Evolutionary conservation across 2,888 invertebrate species (phyloP).

Genomic region (Pimpla rufipes): DNA sequence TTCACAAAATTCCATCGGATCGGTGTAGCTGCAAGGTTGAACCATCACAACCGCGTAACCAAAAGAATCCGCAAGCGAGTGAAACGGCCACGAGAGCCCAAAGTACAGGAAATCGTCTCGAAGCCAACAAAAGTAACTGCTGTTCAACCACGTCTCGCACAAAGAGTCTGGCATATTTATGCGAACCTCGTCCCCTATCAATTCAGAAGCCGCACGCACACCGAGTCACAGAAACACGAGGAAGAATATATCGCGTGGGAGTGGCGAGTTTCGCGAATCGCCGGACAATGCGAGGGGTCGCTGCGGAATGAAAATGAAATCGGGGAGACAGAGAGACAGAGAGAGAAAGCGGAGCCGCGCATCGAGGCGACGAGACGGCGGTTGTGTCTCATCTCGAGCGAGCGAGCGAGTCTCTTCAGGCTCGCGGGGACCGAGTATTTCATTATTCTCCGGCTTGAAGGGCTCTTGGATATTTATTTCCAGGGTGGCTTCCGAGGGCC

Average conservation of each 20-base stretch:
- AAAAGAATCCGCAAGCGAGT: too few species aligned
- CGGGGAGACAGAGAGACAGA: background rate
- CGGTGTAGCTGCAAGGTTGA: too few species aligned
- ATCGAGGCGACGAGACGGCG: constrained; percentile 49
- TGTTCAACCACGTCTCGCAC: too few species aligned
- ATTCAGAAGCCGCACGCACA: background rate
- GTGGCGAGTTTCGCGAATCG: too few species aligned
- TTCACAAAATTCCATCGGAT: too few species aligned
- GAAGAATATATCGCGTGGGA: background rate
- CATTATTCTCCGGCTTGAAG: constrained; percentile 58
- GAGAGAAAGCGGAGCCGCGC: constrained; percentile 7
- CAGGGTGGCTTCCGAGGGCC: constrained; percentile 45
- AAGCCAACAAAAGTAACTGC: too few species aligned
- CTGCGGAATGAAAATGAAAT: background rate
- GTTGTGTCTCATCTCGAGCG: constrained; percentile 48
- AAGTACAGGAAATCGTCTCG: too few species aligned
- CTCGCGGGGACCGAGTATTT: constrained; percentile 60
- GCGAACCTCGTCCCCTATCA: too few species aligned
- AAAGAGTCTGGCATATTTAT: too few species aligned
- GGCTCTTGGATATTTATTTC: constrained; percentile 62
- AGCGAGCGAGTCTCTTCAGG: constrained; percentile 11
- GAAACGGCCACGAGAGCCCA: too few species aligned
- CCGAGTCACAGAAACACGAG: background rate
- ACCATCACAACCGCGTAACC: too few species aligned
- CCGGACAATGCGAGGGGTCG: background rate